A percentile compares a stretch with the other conserved stretches of the same genome.
phyloP scores from a whole-genome alignment of 2,113 vertebrate species.

The Prunella fulvescens region DNA sequence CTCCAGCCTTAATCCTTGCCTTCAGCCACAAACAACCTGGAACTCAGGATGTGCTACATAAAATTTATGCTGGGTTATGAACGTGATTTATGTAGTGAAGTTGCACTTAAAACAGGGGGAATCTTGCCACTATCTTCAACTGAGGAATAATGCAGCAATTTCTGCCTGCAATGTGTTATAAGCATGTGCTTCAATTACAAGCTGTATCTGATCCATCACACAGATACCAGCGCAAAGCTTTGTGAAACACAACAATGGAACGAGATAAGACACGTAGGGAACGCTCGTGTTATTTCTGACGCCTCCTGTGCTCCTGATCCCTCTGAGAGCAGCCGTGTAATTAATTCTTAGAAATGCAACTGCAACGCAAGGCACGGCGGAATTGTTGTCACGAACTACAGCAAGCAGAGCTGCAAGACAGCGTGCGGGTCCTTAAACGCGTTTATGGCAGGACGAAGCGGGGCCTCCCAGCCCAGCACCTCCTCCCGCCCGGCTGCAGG shows the following conservation, averaged over 20 bases:
- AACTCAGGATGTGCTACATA: not conserved
- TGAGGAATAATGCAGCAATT: not conserved
- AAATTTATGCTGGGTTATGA: not conserved
- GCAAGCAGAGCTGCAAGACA: not conserved
- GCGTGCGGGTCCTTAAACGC: not conserved
- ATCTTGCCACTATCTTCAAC: not conserved
- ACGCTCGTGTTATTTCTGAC: not conserved
- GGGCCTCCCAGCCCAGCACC: not conserved
- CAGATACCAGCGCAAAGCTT: not conserved
- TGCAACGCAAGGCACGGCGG: not conserved
- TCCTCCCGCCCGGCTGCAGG: not conserved
- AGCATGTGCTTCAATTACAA: not conserved
- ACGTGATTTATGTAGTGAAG: not conserved
- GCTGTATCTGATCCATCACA: not conserved
- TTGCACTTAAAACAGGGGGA: not conserved
- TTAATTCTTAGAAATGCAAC: not conserved
- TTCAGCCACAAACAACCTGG: not conserved
- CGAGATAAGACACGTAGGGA: not conserved
- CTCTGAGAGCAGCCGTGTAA: not conserved
- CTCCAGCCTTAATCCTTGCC: not conserved
- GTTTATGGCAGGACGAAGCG: rapidly evolving
- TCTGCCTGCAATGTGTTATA: not conserved
- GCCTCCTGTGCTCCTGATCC: not conserved
- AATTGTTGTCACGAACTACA: not conserved
- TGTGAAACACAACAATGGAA: not conserved